Conservation (phyloP, 1,140 invertebrate genomes). For the Neomicropteryx cornuta region DNA sequence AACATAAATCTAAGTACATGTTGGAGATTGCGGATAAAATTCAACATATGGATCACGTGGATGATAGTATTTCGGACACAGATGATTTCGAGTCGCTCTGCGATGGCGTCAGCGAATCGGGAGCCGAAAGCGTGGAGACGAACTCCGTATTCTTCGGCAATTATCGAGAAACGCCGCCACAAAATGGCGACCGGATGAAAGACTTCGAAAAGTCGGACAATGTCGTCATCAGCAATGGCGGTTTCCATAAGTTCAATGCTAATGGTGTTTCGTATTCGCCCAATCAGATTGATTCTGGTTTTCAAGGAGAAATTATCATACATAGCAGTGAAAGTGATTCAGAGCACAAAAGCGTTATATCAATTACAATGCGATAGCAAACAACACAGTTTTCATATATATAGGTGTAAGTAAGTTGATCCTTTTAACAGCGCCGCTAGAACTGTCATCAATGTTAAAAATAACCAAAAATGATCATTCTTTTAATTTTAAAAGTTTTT, state of each 20-base stretch:
- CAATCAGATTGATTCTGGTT: conserved; percentile 32
- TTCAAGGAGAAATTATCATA: conserved; percentile 31
- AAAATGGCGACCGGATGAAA: conserved; percentile 24
- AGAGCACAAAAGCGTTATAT: conserved; percentile 35
- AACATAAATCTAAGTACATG: conserved; percentile 29
- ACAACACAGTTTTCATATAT: no score
- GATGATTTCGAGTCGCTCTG: conserved; percentile 38
- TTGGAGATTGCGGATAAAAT: conserved; percentile 26
- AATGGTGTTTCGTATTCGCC: conserved; percentile 16
- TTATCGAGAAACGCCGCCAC: conserved; percentile 39
- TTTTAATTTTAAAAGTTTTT: no score
- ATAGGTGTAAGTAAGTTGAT: no score
- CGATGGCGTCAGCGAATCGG: conserved; percentile 70
- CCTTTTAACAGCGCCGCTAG: no score
- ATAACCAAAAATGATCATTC: no score
- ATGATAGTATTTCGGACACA: conserved; percentile 34
- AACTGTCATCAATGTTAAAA: no score
- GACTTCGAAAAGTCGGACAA: no score
- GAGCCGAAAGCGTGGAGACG: conserved; percentile 71
- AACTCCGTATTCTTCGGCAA: conserved; percentile 71
- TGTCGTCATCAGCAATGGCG: no score
- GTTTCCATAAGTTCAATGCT: conserved; percentile 12
- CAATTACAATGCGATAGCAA: no score
- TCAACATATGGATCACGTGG: conserved; percentile 20
- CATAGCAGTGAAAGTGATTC: conserved; percentile 36